Base-by-base conservation (phyloP, 2,888 invertebrate species). In the Tipula confusa region DNA sequence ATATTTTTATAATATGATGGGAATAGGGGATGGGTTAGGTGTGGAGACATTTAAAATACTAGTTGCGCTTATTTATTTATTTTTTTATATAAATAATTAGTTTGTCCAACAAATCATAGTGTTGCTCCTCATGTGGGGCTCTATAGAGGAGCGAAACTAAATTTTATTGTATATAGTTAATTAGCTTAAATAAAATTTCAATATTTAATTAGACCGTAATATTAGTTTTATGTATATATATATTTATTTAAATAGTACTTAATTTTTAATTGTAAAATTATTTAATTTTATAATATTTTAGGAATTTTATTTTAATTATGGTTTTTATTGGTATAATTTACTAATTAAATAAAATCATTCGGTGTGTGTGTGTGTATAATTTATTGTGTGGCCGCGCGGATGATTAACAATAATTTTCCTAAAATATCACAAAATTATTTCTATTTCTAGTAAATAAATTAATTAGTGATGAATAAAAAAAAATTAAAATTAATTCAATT, bases 51-150 rank as follows among this genome's bases (percentile, higher is more conserved):
- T 24, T 64, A 64, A 9, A 24, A 6, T 18, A 24, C 18, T 64
- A 64, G 64, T 18, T 64, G 64, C 64, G 24, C 11, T 24, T 64
- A 3, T 48, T 38, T 4, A 18, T n/a, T n/a, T n/a, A n/a, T n/a
- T 43, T 43, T 43, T n/a, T 38, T n/a, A 2, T n/a, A 13, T 64
- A n/a, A n/a, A n/a, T n/a, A n/a, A n/a, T n/a, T n/a, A n/a, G n/a
- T n/a, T n/a, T n/a, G n/a, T n/a, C n/a, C 64, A 24, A 64, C 64
- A 64, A 64, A 64, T 64, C 18, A 64, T 64, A 24, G 64, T n/a
- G n/a, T 64, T 64, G 64, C 64, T 64, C 64, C 64, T 24, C 64
- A 64, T 64, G 64, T 64, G 64, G 64, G 64, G 64, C 64, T 64
- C 64, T 64, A 64, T 64, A 64, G 64, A 64, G 64, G 64, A 64